Conservation (phyloP, 2,797 vertebrate species). For the Gallinago stenura region DNA sequence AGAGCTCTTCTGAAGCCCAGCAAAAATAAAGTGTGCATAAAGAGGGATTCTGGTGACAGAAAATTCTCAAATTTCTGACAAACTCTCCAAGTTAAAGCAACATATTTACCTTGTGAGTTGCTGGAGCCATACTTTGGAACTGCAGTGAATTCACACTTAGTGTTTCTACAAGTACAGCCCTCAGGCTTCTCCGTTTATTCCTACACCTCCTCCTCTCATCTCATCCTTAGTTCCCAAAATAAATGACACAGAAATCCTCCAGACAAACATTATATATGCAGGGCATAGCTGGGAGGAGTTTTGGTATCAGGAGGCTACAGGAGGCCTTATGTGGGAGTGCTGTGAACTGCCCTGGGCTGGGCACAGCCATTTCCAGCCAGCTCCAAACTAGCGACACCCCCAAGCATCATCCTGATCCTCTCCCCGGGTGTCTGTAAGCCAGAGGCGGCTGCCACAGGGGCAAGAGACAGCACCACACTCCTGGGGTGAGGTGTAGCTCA, state of each 20-base stretch:
- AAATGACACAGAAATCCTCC: neutral
- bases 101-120: rapidly evolving
- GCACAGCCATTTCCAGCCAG: neutral
- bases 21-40: neutral
- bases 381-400: neutral
- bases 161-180: neutral
- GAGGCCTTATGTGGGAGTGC: neutral
- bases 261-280: neutral
- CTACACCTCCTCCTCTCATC: neutral
- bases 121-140: neutral
- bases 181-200: neutral
- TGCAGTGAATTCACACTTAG: neutral
- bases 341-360: neutral
- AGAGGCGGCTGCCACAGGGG: neutral
- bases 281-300: neutral
- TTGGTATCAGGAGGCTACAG: neutral
- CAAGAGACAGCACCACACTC: rapidly evolving
- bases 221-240: neutral
- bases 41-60: neutral
- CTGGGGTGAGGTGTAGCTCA: neutral
- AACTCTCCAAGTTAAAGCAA: neutral
- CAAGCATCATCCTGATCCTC: neutral
- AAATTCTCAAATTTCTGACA: neutral
- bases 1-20: neutral
- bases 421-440: neutral